Evolutionary conservation across 2,113 vertebrate species (phyloP), one percentile per base, ranked within the genome.

Genomic region (Catagonus wagneri): DNA sequence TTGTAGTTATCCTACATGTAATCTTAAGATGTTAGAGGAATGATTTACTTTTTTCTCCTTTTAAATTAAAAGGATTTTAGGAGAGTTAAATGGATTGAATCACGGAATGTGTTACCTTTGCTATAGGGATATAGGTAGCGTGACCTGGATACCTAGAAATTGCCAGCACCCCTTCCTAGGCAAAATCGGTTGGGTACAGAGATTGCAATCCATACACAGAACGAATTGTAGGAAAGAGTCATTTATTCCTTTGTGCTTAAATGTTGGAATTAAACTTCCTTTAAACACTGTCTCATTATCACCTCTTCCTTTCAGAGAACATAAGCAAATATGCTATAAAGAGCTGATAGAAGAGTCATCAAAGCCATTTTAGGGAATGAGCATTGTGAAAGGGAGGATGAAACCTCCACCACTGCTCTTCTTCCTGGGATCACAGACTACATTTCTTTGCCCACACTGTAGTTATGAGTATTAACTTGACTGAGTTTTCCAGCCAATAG

Each of bases 211-310:
- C 61, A 9, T 29, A 69, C 23, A 25, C 2, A 54, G 23, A 61
- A n/a, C 39, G 34, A 56, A 61, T 27, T 76, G 23, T 52, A 78
- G 4, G 1, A 44, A 84, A 52, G 9, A 56, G 34, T 13, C 17
- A 72, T 39, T 91, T 81, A 76, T 50, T 93, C 4, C 27, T 83
- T 75, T 94, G 27, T 56, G 17, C 8, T 63, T 93, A 15, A 66
- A 93, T 61, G 11, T 29, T 76, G 36, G 39, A 71, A 94, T 66
- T 76, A 90, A 76, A 63, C 27, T 72, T 85, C 54, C 34, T 88
- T 84, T 54, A 93, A 93, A 84, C 9, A 29, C 1, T 34, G 19
- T n/a, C 63, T 68, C 87, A 94, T 90, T 66, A 79, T 83, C 72
- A 66, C 34, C 68, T 50, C 58, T 93, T 90, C 6, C 17, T 92